A percentile compares a stretch with the other conserved stretches of the same genome.
phyloP scores from a whole-genome alignment of 2,797 vertebrate genomes.

The Clarias laeviceps region DNA sequence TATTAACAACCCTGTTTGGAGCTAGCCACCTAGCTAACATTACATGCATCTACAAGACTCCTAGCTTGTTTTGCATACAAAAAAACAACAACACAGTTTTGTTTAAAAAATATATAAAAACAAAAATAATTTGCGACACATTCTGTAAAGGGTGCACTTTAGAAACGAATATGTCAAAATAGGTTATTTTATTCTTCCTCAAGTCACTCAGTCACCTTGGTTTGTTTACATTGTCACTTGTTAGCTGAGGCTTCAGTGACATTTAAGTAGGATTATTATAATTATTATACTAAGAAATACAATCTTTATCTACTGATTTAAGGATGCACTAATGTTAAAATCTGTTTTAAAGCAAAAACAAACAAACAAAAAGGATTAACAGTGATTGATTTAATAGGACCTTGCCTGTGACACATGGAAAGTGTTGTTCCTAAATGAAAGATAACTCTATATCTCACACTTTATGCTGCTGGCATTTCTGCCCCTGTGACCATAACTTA shows the following conservation, averaged over 20 bases:
- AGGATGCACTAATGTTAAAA: neutral
- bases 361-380: neutral
- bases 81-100: neutral
- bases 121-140: too few species aligned
- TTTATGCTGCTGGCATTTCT: neutral
- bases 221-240: conserved; percentile 15
- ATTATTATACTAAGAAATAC: neutral
- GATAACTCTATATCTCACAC: neutral
- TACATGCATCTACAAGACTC: neutral
- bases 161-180: neutral
- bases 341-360: neutral
- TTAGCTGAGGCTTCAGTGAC: neutral
- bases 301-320: conserved; percentile 5
- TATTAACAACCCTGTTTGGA: neutral
- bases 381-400: neutral
- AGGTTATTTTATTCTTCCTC: neutral
- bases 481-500: neutral
- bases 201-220: conserved; percentile 9
- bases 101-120: neutral
- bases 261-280: neutral
- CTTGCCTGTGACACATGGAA: neutral
- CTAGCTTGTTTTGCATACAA: neutral
- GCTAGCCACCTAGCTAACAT: conserved; percentile 22
- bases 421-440: neutral
- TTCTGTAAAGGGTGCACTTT: conserved; percentile 31